These are phyloP conservation scores for Takifugu ocellatus DNA, from an alignment of 2,797 vertebrate genomes.

Conservation along the genomic window DNA sequence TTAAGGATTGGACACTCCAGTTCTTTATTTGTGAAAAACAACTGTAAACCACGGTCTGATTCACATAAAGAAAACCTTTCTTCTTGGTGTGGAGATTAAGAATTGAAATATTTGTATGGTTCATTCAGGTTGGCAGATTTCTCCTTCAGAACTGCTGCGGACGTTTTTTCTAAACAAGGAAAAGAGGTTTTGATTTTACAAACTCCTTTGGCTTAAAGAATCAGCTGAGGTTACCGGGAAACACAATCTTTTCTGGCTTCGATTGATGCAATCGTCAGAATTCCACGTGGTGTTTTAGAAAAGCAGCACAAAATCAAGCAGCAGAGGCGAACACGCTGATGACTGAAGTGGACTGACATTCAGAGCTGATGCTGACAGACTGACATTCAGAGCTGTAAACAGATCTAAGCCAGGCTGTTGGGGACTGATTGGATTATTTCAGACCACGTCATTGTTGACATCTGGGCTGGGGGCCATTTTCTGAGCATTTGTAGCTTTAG, in stretches of 20 bases:
- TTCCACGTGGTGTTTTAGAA: too few relatives aligned
- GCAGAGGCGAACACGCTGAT: too few relatives aligned
- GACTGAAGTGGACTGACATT: slow-evolving; percentile 1
- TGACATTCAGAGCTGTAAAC: slow-evolving; percentile 17
- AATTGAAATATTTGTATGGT: not conserved
- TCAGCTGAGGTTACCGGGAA: too few relatives aligned
- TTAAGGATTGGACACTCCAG: not conserved
- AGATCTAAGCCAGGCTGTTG: slow-evolving; percentile 15
- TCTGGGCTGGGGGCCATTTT: not conserved
- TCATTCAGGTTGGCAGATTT: not conserved
- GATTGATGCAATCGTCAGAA: too few relatives aligned
- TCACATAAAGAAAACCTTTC: slow-evolving; percentile 2
- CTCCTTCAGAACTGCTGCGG: too few relatives aligned
- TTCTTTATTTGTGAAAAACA: slow-evolving; percentile 4
- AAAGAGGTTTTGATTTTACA: too few relatives aligned
- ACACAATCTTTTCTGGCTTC: too few relatives aligned
- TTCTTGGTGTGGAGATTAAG: not conserved
- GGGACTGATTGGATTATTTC: slow-evolving; percentile 14
- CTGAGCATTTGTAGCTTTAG: slow-evolving; percentile 1
- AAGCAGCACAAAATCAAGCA: too few relatives aligned
- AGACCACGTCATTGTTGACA: slow-evolving; percentile 31
- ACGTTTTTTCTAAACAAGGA: too few relatives aligned
- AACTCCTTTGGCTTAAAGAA: too few relatives aligned
- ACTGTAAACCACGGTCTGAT: not conserved
- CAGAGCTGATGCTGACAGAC: slow-evolving; percentile 10